Evolutionary conservation across 2,888 invertebrate species (phyloP), one percentile per base, ranked within the genome.

Genomic region (Cantharis rustica): DNA sequence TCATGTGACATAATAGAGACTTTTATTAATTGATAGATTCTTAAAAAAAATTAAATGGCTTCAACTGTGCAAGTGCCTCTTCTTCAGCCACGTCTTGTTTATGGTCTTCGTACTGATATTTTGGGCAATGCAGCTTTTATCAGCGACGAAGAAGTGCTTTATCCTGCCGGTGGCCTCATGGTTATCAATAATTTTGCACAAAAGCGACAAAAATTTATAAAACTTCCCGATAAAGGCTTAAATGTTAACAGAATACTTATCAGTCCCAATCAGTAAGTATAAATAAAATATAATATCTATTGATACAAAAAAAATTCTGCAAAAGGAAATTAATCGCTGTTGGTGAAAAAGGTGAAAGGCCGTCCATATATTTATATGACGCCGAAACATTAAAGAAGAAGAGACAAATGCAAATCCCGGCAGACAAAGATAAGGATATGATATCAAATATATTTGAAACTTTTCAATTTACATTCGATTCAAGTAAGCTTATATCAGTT

Each of bases 381-480:
- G 86, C 95, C 11, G 88, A 89, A 10, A 92, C 93, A 0, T 90
- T 93, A 80, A 94, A 93, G 84, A 91, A 93, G 80, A 92, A 92
- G 74, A 94, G 93, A 81, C 94, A 94, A 0, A 90, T 92, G 71
- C 89, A 89, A 75, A 74, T 88, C 47, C 88, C 88, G 2, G 68
- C 82, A 0, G 88, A 87, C 13, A 86, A 82, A 77, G 88, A 87
- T n/a, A 86, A 82, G 76, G 87, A 87, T 16, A 82, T 84, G 16
- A 88, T 90, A 3, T 91, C 93, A 0, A 90, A 88, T 73, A 93
- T 93, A 83, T 94, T 94, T 84, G 92, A 93, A 11, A 92, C 93
- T 75, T 88, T 96, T 0, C 91, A 93, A 26, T 97, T 98, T 84
- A 94, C 95, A 0, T 92, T 90, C 78, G 97, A 98, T 86, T 95